Base-by-base conservation (phyloP, 2,113 vertebrate genomes). In the Strix aluco region DNA sequence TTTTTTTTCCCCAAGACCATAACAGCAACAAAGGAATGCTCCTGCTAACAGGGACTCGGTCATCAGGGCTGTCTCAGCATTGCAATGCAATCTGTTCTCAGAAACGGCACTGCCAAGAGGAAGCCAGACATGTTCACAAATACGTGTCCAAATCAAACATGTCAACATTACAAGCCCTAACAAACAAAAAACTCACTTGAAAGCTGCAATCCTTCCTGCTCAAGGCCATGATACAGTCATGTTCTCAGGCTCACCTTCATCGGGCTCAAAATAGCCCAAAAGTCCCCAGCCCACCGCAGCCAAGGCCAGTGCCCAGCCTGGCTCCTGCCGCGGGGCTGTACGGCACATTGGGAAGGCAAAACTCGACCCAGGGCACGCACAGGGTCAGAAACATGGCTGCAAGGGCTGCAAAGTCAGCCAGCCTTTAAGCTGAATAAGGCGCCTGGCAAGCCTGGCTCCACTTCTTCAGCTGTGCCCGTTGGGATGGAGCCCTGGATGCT, bases 251-350 rank as follows among this genome's bases (percentile, higher is more conserved):
- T 83, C 46, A 71, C 49, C 79, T 72, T 44, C 54, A 5, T 2
- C 0, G 1, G 36, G 29, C 59, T 87, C 47, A 30, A 42, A 67
- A 49, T 0, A 54, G 38, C 47, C 38, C 2, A 0, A 10, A 54
- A 10, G 9, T 12, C 9, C 36, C 32, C 88, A 55, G 49, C 2
- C 17, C 25, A 22, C 6, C 0, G 0, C 40, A 61, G 46, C 29
- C 1, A 0, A 23, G 2, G 3, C 25, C 47, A 29, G 44, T 2
- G 7, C 29, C 34, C 62, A 59, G 3, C 13, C 32, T 2, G 3
- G 62, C 63, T 40, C 62, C 57, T 1, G 3, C 3, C 3, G 23
- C 6, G 73, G 25, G 46, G 47, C 62, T 47, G 6, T 2, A 6
- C 0, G 3, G 73, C 63, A 8, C 52, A 6, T 0, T 0, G 6